Evolutionary conservation across 2,888 invertebrate species (phyloP), one percentile per base, ranked within the genome.

Genomic region (Biston betularia): DNA sequence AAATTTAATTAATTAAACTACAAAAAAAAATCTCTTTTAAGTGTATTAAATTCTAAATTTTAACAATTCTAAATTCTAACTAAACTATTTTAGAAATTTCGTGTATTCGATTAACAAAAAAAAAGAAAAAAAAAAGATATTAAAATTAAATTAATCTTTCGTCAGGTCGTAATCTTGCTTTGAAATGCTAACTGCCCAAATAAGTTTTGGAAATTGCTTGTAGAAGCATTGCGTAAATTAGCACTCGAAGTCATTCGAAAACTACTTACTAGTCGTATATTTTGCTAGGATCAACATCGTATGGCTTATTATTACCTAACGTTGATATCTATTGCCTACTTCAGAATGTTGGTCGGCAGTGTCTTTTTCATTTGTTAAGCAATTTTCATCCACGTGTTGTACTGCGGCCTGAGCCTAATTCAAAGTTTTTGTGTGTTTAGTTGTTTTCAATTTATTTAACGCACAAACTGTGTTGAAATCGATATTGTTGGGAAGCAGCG

Each of bases 401-500:
- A 58, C 42, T 34, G 42, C 2, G 38, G 0, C 5, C 38, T 15
- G 15, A 15, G 53, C 8, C 15, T 53, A 15, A 15, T 53, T 52
- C 6, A 14, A 52, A 34, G 6, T 4, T 14, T 10, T 40, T 1
- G 1, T 15, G 53, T 49, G 33, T 33, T n/a, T n/a, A 9, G 9
- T 9, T 46, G 7, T 9, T 10, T 45, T 45, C 34, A 14, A 38
- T 8, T 38, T 9, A 38, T 8, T 8, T 9, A 38, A 38, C 38
- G 38, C 9, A 9, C 3, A 24, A 24, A 24, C 15, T 8, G n/a
- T n/a, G 14, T 12, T 46, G n/a, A 46, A 57, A 46, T 50, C 34
- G 46, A 15, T 48, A 34, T 24, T 24, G 15, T 15, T 42, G 40
- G 9, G 46, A 34, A 53, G 46, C 82, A 78, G 66, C 77, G 71